These are phyloP conservation scores for Oreochromis mossambicus DNA, from an alignment of 2,797 vertebrate species.

Conservation along the genomic window DNA sequence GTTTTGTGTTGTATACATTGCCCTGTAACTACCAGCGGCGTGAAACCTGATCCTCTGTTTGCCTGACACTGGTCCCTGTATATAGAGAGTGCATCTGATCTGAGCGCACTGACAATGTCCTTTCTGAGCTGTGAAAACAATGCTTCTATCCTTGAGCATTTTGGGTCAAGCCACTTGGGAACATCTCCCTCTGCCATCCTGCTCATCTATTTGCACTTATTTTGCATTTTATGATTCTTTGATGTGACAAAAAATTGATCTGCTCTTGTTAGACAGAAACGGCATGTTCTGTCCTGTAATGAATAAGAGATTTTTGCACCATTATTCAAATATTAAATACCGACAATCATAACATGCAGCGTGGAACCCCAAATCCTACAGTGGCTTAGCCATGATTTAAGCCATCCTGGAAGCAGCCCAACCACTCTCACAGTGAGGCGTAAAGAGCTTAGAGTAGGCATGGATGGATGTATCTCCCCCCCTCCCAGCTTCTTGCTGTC, in stretches of 20 bases:
- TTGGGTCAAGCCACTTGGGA: background rate
- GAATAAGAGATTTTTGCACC: slow-evolving; percentile 12
- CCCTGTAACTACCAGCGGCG: slow-evolving; percentile 47
- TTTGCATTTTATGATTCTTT: slow-evolving; percentile 5
- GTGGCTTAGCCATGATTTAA: slow-evolving; percentile 63
- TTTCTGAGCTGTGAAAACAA: slow-evolving; percentile 32
- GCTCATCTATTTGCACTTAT: background rate
- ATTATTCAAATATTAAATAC: slow-evolving; percentile 36
- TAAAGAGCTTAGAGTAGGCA: slow-evolving; percentile 60
- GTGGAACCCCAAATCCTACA: slow-evolving; percentile 47
- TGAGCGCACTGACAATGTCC: background rate
- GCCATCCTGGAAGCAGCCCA: slow-evolving; percentile 56
- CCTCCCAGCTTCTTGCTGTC: background rate
- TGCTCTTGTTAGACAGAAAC: background rate
- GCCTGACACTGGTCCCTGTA: slow-evolving; percentile 33
- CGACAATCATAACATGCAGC: slow-evolving; percentile 23
- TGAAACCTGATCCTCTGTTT: slow-evolving; percentile 56
- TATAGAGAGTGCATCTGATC: slow-evolving; percentile 29
- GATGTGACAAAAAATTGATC: background rate
- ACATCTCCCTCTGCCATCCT: background rate
- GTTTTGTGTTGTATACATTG: slow-evolving; percentile 51
- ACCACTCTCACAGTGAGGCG: slow-evolving; percentile 53
- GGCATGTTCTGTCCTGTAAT: background rate
- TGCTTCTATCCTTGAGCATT: slow-evolving; percentile 3
- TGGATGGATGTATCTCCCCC: slow-evolving; percentile 11